phyloP scores from a whole-genome alignment of 2,797 vertebrate species.

The Sebastes cheni region DNA sequence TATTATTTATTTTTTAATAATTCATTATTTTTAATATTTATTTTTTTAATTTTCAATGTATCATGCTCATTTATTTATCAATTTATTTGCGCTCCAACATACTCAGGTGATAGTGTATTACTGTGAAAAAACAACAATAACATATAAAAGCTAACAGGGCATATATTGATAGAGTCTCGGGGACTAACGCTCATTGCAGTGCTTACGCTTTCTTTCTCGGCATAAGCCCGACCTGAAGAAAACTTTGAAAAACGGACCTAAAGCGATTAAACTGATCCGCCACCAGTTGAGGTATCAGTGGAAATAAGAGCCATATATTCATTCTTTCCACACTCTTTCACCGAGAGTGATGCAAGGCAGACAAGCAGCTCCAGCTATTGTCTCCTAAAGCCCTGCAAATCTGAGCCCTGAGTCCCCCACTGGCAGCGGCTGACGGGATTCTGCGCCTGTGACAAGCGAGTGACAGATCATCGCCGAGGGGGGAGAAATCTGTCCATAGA shows the following conservation, averaged over 20 bases:
- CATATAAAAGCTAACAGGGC: background rate
- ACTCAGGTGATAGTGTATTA: background rate
- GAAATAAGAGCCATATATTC: conserved; percentile 40
- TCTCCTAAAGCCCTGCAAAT: conserved; percentile 68
- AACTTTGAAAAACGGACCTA: conserved; percentile 35
- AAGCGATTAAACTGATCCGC: conserved; percentile 41
- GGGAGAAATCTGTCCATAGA: conserved; percentile 52
- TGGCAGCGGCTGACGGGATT: conserved; percentile 60
- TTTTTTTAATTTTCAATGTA: too few relatives aligned
- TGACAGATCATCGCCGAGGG: conserved; percentile 63
- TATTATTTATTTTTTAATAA: too few relatives aligned
- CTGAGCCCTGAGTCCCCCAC: conserved; percentile 44
- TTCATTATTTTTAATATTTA: background rate
- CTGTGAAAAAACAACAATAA: conserved; percentile 3
- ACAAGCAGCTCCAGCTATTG: conserved; percentile 59
- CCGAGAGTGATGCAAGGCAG: conserved; percentile 53
- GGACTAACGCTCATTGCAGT: conserved; percentile 1
- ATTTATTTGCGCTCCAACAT: background rate
- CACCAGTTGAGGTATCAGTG: conserved; percentile 26
- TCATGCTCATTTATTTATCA: background rate
- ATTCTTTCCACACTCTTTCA: conserved; percentile 42
- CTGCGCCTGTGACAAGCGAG: conserved; percentile 56
- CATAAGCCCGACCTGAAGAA: conserved; percentile 11
- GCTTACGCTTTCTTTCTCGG: background rate
- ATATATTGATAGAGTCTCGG: background rate